These are phyloP conservation scores for Proctacanthus coquilletti DNA, from an alignment of 1,140 invertebrate genomes.

Conservation along the genomic window DNA sequence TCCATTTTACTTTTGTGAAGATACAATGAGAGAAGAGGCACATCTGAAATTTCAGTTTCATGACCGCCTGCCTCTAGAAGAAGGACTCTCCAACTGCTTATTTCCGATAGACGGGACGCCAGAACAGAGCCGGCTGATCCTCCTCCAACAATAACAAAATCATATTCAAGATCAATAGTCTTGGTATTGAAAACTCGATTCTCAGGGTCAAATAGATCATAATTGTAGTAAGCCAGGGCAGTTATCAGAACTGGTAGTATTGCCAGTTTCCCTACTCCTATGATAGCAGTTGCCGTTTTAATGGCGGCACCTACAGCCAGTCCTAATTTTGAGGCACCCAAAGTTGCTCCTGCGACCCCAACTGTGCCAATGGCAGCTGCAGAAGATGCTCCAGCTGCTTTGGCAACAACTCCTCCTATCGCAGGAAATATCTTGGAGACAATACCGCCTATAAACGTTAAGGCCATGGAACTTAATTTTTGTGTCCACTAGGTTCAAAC, in stretches of 20 bases:
- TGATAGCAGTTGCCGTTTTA: slow-evolving; percentile 48
- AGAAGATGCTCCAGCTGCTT: slow-evolving; percentile 22
- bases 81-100: slow-evolving; percentile 60
- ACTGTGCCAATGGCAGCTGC: slow-evolving; percentile 17
- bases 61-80: slow-evolving; percentile 77
- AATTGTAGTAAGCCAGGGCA: slow-evolving; percentile 67
- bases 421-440: slow-evolving; percentile 1
- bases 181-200: slow-evolving; percentile 55
- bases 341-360: slow-evolving; percentile 18
- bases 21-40: slow-evolving; percentile 68
- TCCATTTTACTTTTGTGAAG: slow-evolving; percentile 81
- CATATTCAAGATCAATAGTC: slow-evolving; percentile 49
- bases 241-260: slow-evolving; percentile 63
- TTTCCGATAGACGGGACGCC: slow-evolving; percentile 67
- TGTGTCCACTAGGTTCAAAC: no score
- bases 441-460: not conserved
- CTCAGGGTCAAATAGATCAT: slow-evolving; percentile 73
- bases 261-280: slow-evolving; percentile 52
- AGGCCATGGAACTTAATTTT: no score
- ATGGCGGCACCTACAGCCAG: slow-evolving; percentile 40
- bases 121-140: slow-evolving; percentile 80
- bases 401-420: slow-evolving; percentile 22
- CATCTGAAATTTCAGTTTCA: slow-evolving; percentile 67
- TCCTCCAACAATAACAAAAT: slow-evolving; percentile 64
- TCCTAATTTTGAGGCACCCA: slow-evolving; percentile 21